These are phyloP conservation scores for Sebastiscus tertius DNA, from an alignment of 2,797 vertebrate species.

Conservation along the genomic window DNA sequence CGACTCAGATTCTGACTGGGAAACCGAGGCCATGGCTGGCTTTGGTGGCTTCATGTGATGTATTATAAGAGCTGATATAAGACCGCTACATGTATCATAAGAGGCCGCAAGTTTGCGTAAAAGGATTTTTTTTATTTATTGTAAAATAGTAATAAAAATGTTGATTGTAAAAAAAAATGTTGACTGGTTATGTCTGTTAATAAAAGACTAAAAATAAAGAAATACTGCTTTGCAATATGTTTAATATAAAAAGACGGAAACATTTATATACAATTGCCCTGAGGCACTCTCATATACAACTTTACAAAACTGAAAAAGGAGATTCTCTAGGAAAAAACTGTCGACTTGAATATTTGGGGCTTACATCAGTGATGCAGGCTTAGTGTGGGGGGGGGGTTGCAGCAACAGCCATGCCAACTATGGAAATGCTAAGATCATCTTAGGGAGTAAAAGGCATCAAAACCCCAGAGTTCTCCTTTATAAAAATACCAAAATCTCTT, in stretches of 20 bases:
- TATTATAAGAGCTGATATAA: neutral
- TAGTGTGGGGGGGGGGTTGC: slow-evolving; percentile 39
- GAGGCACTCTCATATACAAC: slow-evolving; percentile 76
- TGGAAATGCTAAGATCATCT: slow-evolving; percentile 59
- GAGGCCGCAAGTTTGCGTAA: slow-evolving; percentile 2
- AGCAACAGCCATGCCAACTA: slow-evolving; percentile 69
- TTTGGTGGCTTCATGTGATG: slow-evolving; percentile 78
- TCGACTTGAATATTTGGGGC: slow-evolving; percentile 35
- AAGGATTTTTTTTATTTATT: slow-evolving; percentile 69
- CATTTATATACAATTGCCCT: slow-evolving; percentile 80
- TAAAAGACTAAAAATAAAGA: slow-evolving; percentile 34
- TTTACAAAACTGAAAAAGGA: slow-evolving; percentile 80
- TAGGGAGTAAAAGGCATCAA: slow-evolving; percentile 62
- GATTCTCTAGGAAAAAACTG: slow-evolving; percentile 55
- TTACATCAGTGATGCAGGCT: slow-evolving; percentile 63
- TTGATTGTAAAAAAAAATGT: neutral
- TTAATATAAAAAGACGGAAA: slow-evolving; percentile 83
- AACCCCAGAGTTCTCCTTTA: slow-evolving; percentile 72
- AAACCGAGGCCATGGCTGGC: slow-evolving; percentile 78
- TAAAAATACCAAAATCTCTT: slow-evolving; percentile 90
- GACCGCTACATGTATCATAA: slow-evolving; percentile 4
- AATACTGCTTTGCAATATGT: slow-evolving; percentile 66
- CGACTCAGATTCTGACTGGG: slow-evolving; percentile 86
- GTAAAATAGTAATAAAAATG: slow-evolving; percentile 46
- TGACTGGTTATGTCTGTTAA: slow-evolving; percentile 11